Base-by-base conservation (phyloP, 2,797 vertebrate genomes). In the Choloepus didactylus region DNA sequence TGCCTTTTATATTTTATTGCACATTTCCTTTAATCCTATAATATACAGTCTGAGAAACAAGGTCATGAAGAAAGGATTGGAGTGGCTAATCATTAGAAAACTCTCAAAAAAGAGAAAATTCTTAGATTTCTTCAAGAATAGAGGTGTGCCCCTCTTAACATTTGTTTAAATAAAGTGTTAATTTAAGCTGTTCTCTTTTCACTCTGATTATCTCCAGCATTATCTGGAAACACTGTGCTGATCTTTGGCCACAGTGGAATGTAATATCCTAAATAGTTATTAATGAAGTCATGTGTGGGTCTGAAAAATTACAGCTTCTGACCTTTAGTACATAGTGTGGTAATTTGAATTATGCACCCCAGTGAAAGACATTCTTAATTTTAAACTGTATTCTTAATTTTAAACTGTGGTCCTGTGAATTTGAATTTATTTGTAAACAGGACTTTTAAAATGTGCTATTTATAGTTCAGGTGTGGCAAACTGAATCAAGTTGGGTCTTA, bases 1-100 rank as follows among this genome's bases (percentile, higher is more conserved):
- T 70, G 76, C 70, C 10, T 83, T 79, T 16, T 94, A 90, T 72
- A 51, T 90, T 86, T 23, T 94, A 16, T 23, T 86, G 35, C 46
- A 44, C 31, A 59, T 59, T 64, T 73, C 66, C 54, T 56, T 86
- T 29, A 35, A 35, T 35, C 35, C 35, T 35, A 35, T 35, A 35
- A 35, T 35, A 35, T 35, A 35, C 35, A 35, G 35, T 35, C 35
- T 35, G 35, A 35, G 35, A 35, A 35, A 35, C 35, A 35, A 35
- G 35, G 35, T 35, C 5, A 46, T 46, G 9, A 85, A 85, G 15
- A 18, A 16, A 23, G 66, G 87, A 46, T 35, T 90, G 49, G 23
- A 62, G 31, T 85, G 66, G 11, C 9, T 38, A 3, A 49, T 93
- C 41, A 70, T 29, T 27, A 25, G 66, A n/a, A 90, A 46, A 19